Percentiles rank a stretch among this genome's conserved stretches.
phyloP scores from a whole-genome alignment of 2,888 invertebrate genomes.

The Aricia artaxerxes region DNA sequence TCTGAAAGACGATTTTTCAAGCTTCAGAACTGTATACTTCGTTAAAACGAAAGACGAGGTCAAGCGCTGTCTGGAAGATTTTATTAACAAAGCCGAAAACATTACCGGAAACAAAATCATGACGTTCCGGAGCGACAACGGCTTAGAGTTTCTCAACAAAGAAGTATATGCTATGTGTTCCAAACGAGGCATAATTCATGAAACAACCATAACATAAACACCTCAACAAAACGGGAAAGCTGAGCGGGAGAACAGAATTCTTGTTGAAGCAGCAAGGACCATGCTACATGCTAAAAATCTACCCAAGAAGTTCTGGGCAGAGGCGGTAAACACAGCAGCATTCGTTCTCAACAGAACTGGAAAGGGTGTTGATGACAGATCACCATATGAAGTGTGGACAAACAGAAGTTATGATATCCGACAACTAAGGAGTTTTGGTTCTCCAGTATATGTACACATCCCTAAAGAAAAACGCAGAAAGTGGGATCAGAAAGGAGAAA shows the following conservation, averaged over 20 bases:
- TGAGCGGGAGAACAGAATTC: slow-evolving; percentile 46
- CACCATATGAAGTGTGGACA: slow-evolving; percentile 38
- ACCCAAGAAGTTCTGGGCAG: slow-evolving; percentile 37
- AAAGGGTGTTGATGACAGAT: slow-evolving; percentile 32
- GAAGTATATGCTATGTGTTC: background rate
- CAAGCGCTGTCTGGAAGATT: too few relatives aligned
- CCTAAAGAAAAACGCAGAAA: slow-evolving; percentile 39
- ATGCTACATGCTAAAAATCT: slow-evolving; percentile 31
- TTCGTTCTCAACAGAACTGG: slow-evolving; percentile 31
- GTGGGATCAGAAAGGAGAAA: slow-evolving; percentile 42
- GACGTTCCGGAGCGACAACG: too few relatives aligned
- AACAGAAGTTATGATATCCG: background rate
- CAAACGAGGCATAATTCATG: background rate
- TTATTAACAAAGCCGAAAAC: too few relatives aligned
- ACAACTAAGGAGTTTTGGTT: slow-evolving; percentile 9
- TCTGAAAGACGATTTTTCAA: too few relatives aligned
- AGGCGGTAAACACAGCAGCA: slow-evolving; percentile 37
- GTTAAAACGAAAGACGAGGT: too few relatives aligned
- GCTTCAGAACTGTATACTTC: too few relatives aligned
- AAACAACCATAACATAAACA: slow-evolving; percentile 2
- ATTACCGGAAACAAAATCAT: too few relatives aligned
- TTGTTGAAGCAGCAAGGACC: slow-evolving; percentile 46
- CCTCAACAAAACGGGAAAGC: slow-evolving; percentile 53
- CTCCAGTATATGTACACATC: slow-evolving; percentile 33
- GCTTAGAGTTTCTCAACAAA: too few relatives aligned